These are phyloP conservation scores for Parnassius apollo DNA, from an alignment of 2,888 invertebrate species.

Conservation along the genomic window DNA sequence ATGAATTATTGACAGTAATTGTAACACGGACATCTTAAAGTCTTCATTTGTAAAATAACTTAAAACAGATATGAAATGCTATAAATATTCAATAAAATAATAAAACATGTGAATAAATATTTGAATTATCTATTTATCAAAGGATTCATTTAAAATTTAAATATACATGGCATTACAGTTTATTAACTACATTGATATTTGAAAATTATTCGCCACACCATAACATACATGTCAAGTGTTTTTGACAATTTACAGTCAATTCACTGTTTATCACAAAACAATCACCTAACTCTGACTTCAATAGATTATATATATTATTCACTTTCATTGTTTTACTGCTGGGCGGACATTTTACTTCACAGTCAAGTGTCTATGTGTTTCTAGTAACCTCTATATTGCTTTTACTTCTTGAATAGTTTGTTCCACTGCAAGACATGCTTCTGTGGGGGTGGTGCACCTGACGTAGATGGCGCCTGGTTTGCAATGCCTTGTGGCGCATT, in stretches of 20 bases:
- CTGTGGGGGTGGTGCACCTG: constrained; percentile 39
- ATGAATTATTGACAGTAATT: no score
- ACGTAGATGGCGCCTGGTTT: constrained; percentile 47
- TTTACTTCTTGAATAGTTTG: constrained; percentile 64
- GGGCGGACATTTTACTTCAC: background rate
- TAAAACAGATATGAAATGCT: no score
- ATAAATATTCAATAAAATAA: no score
- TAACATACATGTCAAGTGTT: background rate
- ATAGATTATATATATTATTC: background rate
- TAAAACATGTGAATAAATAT: no score
- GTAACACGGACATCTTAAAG: no score
- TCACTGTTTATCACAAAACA: no score
- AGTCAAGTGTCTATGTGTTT: background rate
- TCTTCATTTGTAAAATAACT: no score
- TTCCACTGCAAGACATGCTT: constrained; percentile 54
- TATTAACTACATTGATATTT: background rate
- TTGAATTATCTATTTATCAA: no score
- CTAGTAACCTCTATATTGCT: background rate
- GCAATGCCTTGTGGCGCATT: constrained; percentile 40
- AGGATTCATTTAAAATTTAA: no score
- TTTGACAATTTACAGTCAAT: background rate
- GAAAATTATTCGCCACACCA: background rate
- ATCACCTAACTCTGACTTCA: no score
- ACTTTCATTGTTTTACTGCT: constrained; percentile 3
- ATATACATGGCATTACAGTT: background rate